These are phyloP conservation scores for Mercenaria mercenaria DNA, from an alignment of 1,140 invertebrate species.

Conservation along the genomic window DNA sequence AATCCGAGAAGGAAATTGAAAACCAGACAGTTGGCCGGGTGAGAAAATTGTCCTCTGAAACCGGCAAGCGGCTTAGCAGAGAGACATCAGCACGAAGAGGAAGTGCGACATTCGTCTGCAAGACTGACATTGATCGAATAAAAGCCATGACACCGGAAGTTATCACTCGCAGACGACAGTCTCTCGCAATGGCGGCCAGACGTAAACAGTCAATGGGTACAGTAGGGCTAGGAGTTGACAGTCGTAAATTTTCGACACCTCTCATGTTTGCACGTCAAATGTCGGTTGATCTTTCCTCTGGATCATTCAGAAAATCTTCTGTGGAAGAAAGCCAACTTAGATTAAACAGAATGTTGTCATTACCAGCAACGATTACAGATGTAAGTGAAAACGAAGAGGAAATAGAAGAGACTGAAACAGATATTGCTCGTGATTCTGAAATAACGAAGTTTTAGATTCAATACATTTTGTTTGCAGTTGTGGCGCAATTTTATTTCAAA, in stretches of 20 bases:
- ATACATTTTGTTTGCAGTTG: too few species aligned
- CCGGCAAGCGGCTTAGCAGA: too few species aligned
- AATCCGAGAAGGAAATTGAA: not conserved
- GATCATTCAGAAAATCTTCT: not conserved
- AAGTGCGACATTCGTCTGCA: conserved; percentile 32
- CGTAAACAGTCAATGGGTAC: conserved; percentile 7
- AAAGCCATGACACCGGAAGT: conserved; percentile 27
- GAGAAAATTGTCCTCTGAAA: too few species aligned
- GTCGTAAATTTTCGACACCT: not conserved
- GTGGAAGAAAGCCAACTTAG: not conserved
- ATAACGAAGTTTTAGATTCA: not conserved
- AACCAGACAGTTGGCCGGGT: too few species aligned
- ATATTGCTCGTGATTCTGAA: not conserved
- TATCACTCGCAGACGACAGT: conserved; percentile 33
- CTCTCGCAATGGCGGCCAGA: conserved; percentile 27
- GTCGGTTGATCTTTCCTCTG: not conserved
- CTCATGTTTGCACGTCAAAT: not conserved
- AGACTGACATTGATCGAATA: conserved; percentile 45
- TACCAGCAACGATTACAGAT: conserved; percentile 44
- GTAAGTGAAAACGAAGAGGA: conserved; percentile 21
- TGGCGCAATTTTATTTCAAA: too few species aligned
- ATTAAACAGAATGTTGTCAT: conserved; percentile 42
- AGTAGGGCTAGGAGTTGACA: too few species aligned
- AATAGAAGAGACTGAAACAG: not conserved
- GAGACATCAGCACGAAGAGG: not conserved